Conservation (phyloP, 1,140 invertebrate species). For the Orchesella cincta region DNA sequence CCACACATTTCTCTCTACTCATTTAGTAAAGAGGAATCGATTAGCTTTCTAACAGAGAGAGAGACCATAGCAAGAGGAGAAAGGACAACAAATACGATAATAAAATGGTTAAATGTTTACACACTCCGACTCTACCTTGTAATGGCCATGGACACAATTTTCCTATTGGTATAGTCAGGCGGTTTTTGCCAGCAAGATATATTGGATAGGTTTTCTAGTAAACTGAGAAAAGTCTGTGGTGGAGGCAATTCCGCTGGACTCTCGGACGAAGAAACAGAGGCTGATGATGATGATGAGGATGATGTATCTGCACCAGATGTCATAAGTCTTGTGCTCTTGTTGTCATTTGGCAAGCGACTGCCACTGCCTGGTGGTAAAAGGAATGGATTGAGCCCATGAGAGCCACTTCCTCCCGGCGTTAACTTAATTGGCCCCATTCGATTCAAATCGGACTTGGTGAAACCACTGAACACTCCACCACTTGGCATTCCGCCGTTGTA, state of each 20-base stretch:
- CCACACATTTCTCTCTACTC: not conserved
- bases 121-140: slow-evolving; percentile 34
- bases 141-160: slow-evolving; percentile 41
- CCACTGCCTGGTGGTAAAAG: not conserved
- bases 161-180: slow-evolving; percentile 26
- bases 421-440: slow-evolving; percentile 25
- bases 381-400: slow-evolving; percentile 20
- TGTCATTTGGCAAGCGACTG: slow-evolving; percentile 8
- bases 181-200: slow-evolving; percentile 46
- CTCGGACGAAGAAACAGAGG: not conserved
- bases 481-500: not conserved
- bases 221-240: slow-evolving; percentile 2
- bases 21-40: not conserved
- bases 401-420: slow-evolving; percentile 12
- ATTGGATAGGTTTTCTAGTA: slow-evolving; percentile 35
- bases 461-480: slow-evolving; percentile 44
- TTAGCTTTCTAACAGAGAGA: not conserved
- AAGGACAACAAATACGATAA: too few relatives aligned
- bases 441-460: slow-evolving; percentile 27
- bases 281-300: not conserved
- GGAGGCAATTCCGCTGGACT: not conserved
- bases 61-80: not conserved
- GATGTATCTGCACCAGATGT: not conserved
- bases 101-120: not conserved
- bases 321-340: not conserved